Base-by-base conservation (phyloP, 2,113 vertebrate genomes). In the Chascanopsetta lugubris region DNA sequence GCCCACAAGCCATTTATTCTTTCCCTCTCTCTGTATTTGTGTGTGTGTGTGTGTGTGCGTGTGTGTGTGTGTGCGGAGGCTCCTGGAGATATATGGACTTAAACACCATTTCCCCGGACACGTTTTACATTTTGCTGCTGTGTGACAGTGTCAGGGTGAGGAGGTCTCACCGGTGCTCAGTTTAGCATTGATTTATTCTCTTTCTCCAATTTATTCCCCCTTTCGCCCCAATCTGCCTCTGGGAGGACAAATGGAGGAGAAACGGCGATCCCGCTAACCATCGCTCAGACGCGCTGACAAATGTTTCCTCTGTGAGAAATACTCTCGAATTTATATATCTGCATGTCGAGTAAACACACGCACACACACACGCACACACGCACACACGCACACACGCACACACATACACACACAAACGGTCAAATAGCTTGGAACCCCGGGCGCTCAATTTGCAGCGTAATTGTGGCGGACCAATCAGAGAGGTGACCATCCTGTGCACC, bases 171-270 rank as follows among this genome's bases (percentile, higher is more conserved):
- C 82, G 87, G 82, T 83, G 84, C 84, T 91, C 85, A 89, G 87
- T 89, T 88, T 88, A 91, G 80, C 86, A 89, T 87, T 89, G 89
- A 91, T 90, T 91, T 89, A 89, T 90, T 90, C 86, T 87, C 85
- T 90, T 89, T 88, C 84, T 88, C 79, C 89, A 85, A 90, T 90
- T 89, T 91, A 87, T 88, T 89, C 87, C 84, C 79, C 81, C 76
- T 84, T 72, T 21, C 68, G 76, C 73, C 81, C 69, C 50, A 79
- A 88, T 87, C 84, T 88, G 81, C 87, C 83, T 87, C 80, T 83
- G 83, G 81, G 87, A 91, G 84, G 87, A 87, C 89, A 72, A 90
- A 90, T 90, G 85, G 85, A 88, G 85, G 85, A 89, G 88, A 90
- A 90, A 87, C 51, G 57, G 61, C 73, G 75, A 74, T 25, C 82